Evolutionary conservation across 1,140 invertebrate species (phyloP), one percentile per base, ranked within the genome.

Genomic region (Drosophila sulfurigaster): DNA sequence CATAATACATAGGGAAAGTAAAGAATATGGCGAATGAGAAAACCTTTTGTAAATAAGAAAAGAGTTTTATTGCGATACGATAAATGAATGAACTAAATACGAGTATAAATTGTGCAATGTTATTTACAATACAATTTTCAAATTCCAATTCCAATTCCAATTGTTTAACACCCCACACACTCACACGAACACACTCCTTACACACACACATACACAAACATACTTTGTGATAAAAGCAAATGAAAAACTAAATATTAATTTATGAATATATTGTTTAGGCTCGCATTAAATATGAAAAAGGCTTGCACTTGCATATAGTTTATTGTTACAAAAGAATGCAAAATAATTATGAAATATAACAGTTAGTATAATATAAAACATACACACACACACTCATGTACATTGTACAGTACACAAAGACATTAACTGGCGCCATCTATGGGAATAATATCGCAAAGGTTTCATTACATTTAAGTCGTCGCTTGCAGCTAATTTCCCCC

Each of bases 381-480:
- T 3, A 57, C 15, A 56, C 28, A 57, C 13, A 56, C 38, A 56
- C 30, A 25, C 16, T 38, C 15, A 41, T 28, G 20, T 43, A 13
- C 48, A 62, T 25, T 25, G 20, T 11, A 35, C 32, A 32, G 32
- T 35, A 46, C 43, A 57, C 45, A 51, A 4, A 25, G 20, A n/a
- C 15, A 30, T 25, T n/a, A 10, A 51, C 25, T 11, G 7, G 20
- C 48, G 49, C 51, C 51, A 52, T 45, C 32, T 51, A 64, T 41
- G 38, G 41, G 43, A 46, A 68, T 64, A 49, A 54, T 60, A 75
- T 60, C 66, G 75, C 75, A 73, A 86, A 66, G 82, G 82, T 87
- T 87, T 87, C 83, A 87, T 87, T 75, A 87, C 30, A 75, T 65
- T 82, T 87, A 87, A 87, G 82, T 74, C 77, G 76, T 41, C 67